Percentiles rank a stretch among this genome's conserved stretches.
These are phyloP conservation scores for Solen grandis DNA, from an alignment of 1,140 invertebrate genomes.

Conservation along the genomic window DNA sequence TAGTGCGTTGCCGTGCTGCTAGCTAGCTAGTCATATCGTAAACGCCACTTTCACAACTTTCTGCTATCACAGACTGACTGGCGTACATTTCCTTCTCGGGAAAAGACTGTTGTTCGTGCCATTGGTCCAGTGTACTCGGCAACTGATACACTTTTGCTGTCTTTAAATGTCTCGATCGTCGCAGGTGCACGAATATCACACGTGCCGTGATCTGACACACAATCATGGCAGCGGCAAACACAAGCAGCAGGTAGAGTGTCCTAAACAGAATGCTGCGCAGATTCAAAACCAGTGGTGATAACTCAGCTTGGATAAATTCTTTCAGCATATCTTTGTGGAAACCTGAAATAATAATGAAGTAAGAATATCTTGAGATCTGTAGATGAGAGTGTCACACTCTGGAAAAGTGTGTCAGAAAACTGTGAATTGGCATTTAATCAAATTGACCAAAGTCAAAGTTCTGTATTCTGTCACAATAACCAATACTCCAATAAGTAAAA, in stretches of 20 bases:
- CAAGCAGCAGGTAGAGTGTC: constrained; percentile 42
- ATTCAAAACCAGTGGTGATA: constrained; percentile 42
- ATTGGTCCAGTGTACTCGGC: constrained; percentile 13
- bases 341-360: constrained; percentile 20
- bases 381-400: background rate
- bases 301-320: constrained; percentile 38
- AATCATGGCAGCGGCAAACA: constrained; percentile 19
- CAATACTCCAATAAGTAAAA: too few species aligned
- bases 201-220: constrained; percentile 46
- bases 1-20: too few species aligned
- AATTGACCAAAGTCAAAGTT: too few species aligned
- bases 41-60: constrained; percentile 54
- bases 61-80: constrained; percentile 45
- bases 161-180: constrained; percentile 35
- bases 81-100: constrained; percentile 41
- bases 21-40: constrained; percentile 47
- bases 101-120: constrained; percentile 3
- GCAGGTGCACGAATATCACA: constrained; percentile 39
- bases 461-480: too few species aligned
- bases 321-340: constrained; percentile 9
- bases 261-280: constrained; percentile 31
- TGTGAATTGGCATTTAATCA: background rate
- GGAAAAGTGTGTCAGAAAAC: background rate
- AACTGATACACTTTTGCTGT: constrained; percentile 41
- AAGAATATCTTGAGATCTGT: background rate